Evolutionary conservation across 2,113 vertebrate species (phyloP).

Genomic region (Piprites chloris): DNA sequence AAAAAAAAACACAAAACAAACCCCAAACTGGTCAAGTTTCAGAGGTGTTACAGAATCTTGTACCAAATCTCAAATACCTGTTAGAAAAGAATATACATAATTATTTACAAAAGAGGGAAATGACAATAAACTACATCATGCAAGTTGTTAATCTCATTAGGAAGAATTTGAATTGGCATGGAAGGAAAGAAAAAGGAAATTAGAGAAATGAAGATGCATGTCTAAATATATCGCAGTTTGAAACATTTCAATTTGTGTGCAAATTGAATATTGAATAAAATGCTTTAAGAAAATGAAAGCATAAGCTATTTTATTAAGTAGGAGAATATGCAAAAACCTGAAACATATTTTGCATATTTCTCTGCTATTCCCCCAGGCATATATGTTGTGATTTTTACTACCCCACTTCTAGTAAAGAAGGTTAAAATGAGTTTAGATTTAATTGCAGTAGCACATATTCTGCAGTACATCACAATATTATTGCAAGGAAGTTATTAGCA

Average conservation of each 20-base stretch:
- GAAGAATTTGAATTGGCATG: neutral
- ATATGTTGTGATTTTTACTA: neutral
- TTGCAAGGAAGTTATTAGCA: neutral
- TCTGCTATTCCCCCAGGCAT: neutral
- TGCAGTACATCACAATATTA: neutral
- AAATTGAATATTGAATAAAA: constrained; percentile 56
- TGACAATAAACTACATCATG: neutral
- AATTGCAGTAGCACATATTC: neutral
- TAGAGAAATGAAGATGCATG: constrained; percentile 1
- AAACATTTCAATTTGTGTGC: constrained; percentile 38
- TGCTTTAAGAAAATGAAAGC: neutral
- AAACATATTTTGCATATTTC: neutral
- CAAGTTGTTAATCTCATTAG: neutral
- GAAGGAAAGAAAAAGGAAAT: constrained; percentile 1
- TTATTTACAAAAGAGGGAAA: constrained; percentile 3
- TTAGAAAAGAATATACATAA: neutral
- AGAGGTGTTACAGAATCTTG: neutral
- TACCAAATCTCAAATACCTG: neutral
- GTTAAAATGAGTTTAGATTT: neutral
- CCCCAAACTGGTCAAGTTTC: neutral
- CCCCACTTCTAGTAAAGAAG: neutral
- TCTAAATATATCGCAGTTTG: constrained; percentile 7
- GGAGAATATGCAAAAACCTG: neutral
- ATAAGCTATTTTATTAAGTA: neutral
- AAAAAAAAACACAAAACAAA: neutral